A percentile compares a stretch with the other conserved stretches of the same genome.
Conservation (phyloP, 1,140 invertebrate species). For the Dendroctonus ponderosae region DNA sequence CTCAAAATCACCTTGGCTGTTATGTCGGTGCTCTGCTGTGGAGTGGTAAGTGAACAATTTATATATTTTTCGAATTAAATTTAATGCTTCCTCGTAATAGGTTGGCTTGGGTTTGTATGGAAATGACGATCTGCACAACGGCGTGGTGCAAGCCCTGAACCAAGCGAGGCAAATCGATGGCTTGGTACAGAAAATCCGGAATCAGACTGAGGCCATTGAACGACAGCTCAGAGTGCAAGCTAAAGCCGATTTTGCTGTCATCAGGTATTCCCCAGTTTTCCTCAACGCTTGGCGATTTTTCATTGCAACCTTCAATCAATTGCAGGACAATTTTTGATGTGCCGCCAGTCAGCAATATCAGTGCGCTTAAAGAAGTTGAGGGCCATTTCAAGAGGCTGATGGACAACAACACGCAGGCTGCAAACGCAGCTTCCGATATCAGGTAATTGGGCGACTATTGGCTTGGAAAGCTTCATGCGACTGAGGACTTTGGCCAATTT, state of each 20-base stretch:
- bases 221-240: conserved; percentile 44
- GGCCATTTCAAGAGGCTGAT: conserved; percentile 64
- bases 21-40: conserved; percentile 80
- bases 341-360: conserved; percentile 69
- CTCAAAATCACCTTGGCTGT: conserved; percentile 80
- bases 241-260: conserved; percentile 20
- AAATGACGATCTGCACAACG: conserved; percentile 91
- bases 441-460: conserved; percentile 49
- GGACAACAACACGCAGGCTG: conserved; percentile 68
- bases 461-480: conserved; percentile 1
- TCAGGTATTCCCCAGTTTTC: conserved; percentile 4
- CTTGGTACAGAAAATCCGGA: conserved; percentile 69
- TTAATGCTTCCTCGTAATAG: conserved; percentile 7
- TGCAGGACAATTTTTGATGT: conserved; percentile 25
- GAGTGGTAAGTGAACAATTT: conserved; percentile 53
- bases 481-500: background rate
- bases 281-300: no score
- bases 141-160: conserved; percentile 74
- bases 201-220: conserved; percentile 59
- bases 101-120: conserved; percentile 81
- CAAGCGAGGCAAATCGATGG: conserved; percentile 76
- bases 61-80: background rate
- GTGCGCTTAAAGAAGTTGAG: conserved; percentile 65
- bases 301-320: background rate
- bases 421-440: conserved; percentile 71